A percentile compares a stretch with the other conserved stretches of the same genome.
These are phyloP conservation scores for Mugil cephalus DNA, from an alignment of 2,113 vertebrate genomes.

Conservation along the genomic window DNA sequence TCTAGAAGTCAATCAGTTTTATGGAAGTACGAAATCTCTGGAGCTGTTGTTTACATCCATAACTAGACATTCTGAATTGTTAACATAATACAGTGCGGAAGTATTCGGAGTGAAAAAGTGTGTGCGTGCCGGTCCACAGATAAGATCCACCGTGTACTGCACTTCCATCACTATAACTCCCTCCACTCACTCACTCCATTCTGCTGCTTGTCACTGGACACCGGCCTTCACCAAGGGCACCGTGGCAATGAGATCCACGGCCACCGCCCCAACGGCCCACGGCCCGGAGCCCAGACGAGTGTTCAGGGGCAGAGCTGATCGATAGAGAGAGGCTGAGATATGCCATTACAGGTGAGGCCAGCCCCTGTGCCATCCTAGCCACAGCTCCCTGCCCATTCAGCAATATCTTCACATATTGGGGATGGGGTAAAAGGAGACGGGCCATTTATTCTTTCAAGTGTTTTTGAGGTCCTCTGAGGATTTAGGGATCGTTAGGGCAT, in stretches of 20 bases:
- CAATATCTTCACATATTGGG: slow-evolving; percentile 64
- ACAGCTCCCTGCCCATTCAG: slow-evolving; percentile 63
- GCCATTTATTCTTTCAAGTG: slow-evolving; percentile 74
- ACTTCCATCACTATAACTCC: slow-evolving; percentile 16
- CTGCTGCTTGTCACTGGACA: slow-evolving; percentile 74
- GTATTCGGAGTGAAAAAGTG: not conserved
- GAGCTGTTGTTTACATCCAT: too few species aligned
- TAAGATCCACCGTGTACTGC: slow-evolving; percentile 31
- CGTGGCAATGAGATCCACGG: slow-evolving; percentile 76
- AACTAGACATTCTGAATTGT: too few species aligned
- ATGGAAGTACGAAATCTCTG: too few species aligned
- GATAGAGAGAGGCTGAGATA: slow-evolving; percentile 71
- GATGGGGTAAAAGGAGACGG: slow-evolving; percentile 68
- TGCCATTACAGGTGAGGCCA: slow-evolving; percentile 79
- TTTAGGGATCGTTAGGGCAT: slow-evolving; percentile 71
- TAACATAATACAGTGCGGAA: not conserved
- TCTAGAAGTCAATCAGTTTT: too few species aligned
- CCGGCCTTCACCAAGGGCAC: slow-evolving; percentile 78
- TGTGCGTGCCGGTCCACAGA: slow-evolving; percentile 24
- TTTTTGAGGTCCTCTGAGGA: slow-evolving; percentile 65
- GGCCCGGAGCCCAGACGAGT: slow-evolving; percentile 72
- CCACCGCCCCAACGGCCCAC: slow-evolving; percentile 36
- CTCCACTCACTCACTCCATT: slow-evolving; percentile 48
- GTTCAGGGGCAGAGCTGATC: slow-evolving; percentile 75
- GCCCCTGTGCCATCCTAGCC: slow-evolving; percentile 71